Conservation (phyloP, 2,888 invertebrate species). For the Acronicta aceris region DNA sequence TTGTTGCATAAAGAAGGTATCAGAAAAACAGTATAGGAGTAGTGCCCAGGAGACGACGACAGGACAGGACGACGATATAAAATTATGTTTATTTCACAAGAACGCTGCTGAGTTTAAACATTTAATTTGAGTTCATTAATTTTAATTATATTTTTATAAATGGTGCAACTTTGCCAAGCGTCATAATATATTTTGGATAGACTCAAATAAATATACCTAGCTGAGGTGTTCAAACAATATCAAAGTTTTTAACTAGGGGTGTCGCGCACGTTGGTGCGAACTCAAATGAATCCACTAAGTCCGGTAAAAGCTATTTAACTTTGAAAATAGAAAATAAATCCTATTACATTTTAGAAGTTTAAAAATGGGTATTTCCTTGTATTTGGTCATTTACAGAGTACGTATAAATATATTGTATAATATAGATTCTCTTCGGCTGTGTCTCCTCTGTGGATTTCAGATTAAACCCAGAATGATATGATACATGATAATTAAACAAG, state of each 20-base stretch:
- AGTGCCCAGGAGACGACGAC: too few species aligned
- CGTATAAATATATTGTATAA: too few species aligned
- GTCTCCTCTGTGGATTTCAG: too few species aligned
- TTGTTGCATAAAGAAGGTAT: too few species aligned
- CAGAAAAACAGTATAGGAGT: too few species aligned
- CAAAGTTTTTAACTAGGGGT: constrained; percentile 41
- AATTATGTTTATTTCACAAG: too few species aligned
- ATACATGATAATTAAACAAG: too few species aligned
- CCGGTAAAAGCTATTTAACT: constrained; percentile 53
- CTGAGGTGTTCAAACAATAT: constrained; percentile 32
- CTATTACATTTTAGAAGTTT: constrained; percentile 42
- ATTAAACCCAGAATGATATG: too few species aligned
- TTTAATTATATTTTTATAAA: neutral
- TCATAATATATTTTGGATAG: constrained; percentile 35
- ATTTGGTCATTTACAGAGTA: neutral
- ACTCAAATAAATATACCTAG: constrained; percentile 29
- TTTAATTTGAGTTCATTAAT: neutral
- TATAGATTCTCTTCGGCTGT: too few species aligned
- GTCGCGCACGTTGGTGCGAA: constrained; percentile 13
- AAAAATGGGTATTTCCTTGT: constrained; percentile 32
- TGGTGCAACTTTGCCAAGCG: constrained; percentile 16
- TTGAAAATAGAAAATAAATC: constrained; percentile 43
- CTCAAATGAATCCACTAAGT: constrained; percentile 42
- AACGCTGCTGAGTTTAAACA: neutral
- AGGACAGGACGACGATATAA: too few species aligned